A percentile compares a stretch with the other conserved stretches of the same genome.
Evolutionary conservation across 2,797 vertebrate species (phyloP).

Genomic region (Tokudaia muenninki): DNA sequence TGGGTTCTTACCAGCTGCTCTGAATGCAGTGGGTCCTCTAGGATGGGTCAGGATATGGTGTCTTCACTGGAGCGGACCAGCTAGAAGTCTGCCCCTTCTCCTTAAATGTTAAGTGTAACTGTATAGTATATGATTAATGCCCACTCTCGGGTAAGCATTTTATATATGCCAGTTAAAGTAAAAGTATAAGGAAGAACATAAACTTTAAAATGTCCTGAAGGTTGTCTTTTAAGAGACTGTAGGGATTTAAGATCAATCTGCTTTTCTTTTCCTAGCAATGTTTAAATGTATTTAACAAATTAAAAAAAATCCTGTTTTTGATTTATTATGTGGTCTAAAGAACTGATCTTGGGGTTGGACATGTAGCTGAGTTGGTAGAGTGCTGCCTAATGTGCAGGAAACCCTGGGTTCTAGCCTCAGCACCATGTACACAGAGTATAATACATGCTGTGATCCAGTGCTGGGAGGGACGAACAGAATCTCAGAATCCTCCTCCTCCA

Average conservation of each 20-base stretch:
- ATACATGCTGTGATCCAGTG: not conserved
- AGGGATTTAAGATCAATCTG: slow-evolving; percentile 49
- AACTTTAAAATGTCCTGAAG: slow-evolving; percentile 25
- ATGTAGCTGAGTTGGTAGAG: not conserved
- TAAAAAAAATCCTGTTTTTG: not conserved
- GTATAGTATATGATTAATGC: not conserved
- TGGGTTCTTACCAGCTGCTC: too few relatives aligned
- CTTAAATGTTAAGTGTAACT: slow-evolving; percentile 14
- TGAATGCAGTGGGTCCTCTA: too few relatives aligned
- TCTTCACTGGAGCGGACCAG: too few relatives aligned
- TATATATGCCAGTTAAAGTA: slow-evolving; percentile 26
- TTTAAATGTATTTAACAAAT: slow-evolving; percentile 9
- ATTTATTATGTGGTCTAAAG: slow-evolving; percentile 35
- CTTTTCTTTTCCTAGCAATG: slow-evolving; percentile 22
- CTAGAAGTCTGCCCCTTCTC: not conserved
- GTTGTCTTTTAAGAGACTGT: slow-evolving; percentile 45
- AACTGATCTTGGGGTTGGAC: not conserved
- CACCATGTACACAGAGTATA: not conserved
- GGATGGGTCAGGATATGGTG: too few relatives aligned
- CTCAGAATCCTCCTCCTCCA: not conserved
- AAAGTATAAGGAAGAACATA: slow-evolving; percentile 2
- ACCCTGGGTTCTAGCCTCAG: not conserved
- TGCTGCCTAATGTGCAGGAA: not conserved
- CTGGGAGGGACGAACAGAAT: not conserved
- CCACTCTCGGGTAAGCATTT: slow-evolving; percentile 10